A percentile compares a stretch with the other conserved stretches of the same genome.
Evolutionary conservation across 1,140 invertebrate species (phyloP).

Genomic region (Metopolophium dirhodum): DNA sequence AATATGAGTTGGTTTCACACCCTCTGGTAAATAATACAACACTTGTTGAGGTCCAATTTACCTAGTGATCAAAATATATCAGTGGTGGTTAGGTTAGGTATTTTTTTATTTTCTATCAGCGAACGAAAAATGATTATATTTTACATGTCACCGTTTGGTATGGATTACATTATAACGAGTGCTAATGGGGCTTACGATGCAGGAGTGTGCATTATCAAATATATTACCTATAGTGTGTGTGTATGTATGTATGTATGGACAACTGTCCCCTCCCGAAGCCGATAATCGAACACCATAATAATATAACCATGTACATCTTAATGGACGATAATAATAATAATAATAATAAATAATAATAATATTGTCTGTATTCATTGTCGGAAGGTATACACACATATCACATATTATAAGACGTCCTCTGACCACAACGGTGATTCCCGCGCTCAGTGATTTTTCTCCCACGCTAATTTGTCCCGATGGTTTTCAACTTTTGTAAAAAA

Average conservation of each 20-base stretch:
- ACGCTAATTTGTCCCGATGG: neutral
- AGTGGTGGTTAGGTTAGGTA: no score
- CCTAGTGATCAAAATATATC: neutral
- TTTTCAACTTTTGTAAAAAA: neutral
- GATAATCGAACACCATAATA: neutral
- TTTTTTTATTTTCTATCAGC: neutral
- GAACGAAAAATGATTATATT: neutral
- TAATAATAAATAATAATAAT: neutral
- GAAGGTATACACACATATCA: neutral
- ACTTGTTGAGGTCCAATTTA: neutral
- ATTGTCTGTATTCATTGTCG: neutral
- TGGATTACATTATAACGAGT: neutral
- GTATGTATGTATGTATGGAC: no score
- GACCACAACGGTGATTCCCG: neutral
- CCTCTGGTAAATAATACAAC: neutral
- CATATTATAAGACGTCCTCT: neutral
- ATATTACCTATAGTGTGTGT: no score
- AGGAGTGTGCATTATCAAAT: no score
- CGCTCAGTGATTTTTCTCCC: neutral
- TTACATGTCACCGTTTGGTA: neutral
- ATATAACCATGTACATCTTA: neutral
- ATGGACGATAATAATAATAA: neutral
- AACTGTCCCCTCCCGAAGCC: neutral
- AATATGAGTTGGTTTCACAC: neutral
- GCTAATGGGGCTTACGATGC: neutral